These are phyloP conservation scores for Heliangelus exortis DNA, from an alignment of 2,797 vertebrate species.

Conservation along the genomic window DNA sequence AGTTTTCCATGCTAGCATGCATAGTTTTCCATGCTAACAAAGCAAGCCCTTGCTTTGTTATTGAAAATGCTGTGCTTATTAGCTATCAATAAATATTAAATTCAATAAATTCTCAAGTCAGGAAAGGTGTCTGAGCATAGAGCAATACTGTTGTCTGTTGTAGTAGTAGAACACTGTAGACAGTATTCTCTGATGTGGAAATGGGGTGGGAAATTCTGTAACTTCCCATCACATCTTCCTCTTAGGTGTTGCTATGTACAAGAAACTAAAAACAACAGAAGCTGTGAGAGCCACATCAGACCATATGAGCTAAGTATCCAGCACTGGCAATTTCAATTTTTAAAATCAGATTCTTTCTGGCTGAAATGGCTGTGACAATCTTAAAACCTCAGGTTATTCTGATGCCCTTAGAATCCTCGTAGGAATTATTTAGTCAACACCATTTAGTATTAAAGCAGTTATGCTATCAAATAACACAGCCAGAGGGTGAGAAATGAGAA, in stretches of 20 bases:
- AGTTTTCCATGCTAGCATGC: no score
- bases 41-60: not conserved
- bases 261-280: not conserved
- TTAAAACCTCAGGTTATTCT: not conserved
- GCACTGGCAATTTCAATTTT: not conserved
- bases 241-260: not conserved
- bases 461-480: not conserved
- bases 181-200: not conserved
- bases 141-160: not conserved
- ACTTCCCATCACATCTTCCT: not conserved
- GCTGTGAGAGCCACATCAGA: not conserved
- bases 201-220: not conserved
- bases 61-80: not conserved
- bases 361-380: not conserved
- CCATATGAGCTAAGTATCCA: not conserved
- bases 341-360: not conserved
- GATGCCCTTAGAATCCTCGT: not conserved
- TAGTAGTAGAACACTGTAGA: not conserved
- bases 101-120: not conserved
- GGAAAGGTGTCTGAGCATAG: not conserved
- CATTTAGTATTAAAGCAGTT: not conserved
- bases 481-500: not conserved
- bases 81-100: not conserved
- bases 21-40: no score
- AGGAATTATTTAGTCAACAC: not conserved